Evolutionary conservation across 2,113 vertebrate genomes (phyloP), one percentile per base, ranked within the genome.

Genomic region (Psammodynastes pulverulentus): DNA sequence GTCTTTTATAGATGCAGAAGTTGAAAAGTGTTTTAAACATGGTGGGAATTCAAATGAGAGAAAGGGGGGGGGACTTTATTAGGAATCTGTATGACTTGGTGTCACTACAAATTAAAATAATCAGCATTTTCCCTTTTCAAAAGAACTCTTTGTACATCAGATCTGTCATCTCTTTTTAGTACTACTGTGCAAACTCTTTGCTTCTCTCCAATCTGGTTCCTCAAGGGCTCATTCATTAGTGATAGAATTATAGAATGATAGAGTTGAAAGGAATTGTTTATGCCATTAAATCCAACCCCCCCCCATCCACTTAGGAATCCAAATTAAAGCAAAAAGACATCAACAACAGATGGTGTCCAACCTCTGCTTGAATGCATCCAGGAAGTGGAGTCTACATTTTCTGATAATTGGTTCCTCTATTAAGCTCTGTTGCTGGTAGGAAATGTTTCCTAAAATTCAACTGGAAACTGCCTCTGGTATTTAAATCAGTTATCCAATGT

Each of bases 1-100:
- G 90, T 19, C 46, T 91, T 94, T 94, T 96, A 52, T 89, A 94
- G 92, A 21, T 94, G n/a, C 94, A 90, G 93, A 94, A 93, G 46
- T 5, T 58, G 95, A 52, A 34, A 86, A 93, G 87, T 94, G 93
- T 95, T 95, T 96, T 95, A 86, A 94, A 9, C 8, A 53, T 89
- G 0, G 67, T 92, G 85, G n/a, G 43, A 87, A 94, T 94, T 79
- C 94, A 94, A 96, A 94, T 53, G n/a, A 90, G 54, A 88, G 8
- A 0, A 9, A 34, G 4, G 7, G 0, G 9, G 9, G 17, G 89
- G 21, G 84, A 10, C 5, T 58, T 79, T 86, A 53, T 67, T 93
- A 91, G 46, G 89, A 93, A 94, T 86, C 72, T 90, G 26, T 24
- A 51, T 89, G 26, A 92, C 87, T 48, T 93, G 53, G 10, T 10